Evolutionary conservation across 1,140 invertebrate genomes (phyloP), one percentile per base, ranked within the genome.

Genomic region (Pseudomyrmex pallidus): DNA sequence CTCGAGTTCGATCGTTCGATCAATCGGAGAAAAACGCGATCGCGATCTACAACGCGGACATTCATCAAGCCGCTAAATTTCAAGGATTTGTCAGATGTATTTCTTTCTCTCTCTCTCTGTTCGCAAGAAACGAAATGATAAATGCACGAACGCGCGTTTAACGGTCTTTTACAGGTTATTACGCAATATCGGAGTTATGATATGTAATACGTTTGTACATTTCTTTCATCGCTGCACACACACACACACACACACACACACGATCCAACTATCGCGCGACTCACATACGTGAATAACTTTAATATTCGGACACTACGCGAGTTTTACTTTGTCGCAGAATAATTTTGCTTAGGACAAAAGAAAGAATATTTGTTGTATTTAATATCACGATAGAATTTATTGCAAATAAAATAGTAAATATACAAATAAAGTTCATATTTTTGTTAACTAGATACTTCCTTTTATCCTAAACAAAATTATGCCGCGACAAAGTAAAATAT

Each of bases 181-280:
- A 67, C 74, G 12, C 50, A 67, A 67, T 46, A 57, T 68, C 5
- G 15, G 22, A n/a, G 4, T 2, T 17, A 12, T 2, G 4, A 10
- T 46, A 20, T 13, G n/a, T 64, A 76, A 76, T 66, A 66, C 13
- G 13, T 48, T 48, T 35, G 35, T 35, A 76, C 12, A 74, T 74
- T 66, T 54, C 4, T 12, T 66, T n/a, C 52, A 76, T 54, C 17
- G 50, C 25, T 22, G 17, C 13, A 5, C 35, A 35, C 35, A 35
- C 13, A 5, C 35, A 35, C 35, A 35, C 13, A 5, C 35, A 35
- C 35, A 35, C 13, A 5, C 35, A 35, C 35, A 35, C 4, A 7
- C 10, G n/a, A 56, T 66, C 20, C 4, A 22, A 2, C 50, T 10
- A 67, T 44, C 25, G 44, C 15, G 35, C n/a, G 35, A 50, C 2